Evolutionary conservation across 2,888 invertebrate species (phyloP), one percentile per base, ranked within the genome.

Genomic region (Melanostoma scalare): DNA sequence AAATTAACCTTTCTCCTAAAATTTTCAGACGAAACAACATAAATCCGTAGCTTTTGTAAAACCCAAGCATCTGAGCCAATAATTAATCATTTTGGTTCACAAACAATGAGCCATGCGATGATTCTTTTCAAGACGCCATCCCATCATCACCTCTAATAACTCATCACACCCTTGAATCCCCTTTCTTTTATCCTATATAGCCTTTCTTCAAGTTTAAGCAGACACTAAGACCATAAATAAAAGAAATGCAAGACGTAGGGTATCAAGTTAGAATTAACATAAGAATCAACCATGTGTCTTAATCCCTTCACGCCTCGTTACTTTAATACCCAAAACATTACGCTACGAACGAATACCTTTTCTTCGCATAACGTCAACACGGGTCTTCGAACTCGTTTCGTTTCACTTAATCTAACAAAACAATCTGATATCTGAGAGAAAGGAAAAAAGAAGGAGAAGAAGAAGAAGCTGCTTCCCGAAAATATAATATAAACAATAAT

Each of bases 401-500:
- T 77, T 53, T 58, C 42, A 50, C 38, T 69, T 71, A 75, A 75
- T 80, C 79, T 61, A 36, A 58, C 63, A 20, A 42, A 75, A 53
- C 35, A 60, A 53, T 55, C 46, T 6, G 4, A 6, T 4, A 33
- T 33, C 61, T 46, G 56, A 46, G 8, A 31, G 30, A 42, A 46
- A 33, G 33, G 33, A 48, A 30, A 48, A 61, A 63, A 46, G 44
- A 20, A 5, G 4, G 20, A 20, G 20, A 20, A 20, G 20, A 20
- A 20, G 20, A 20, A 31, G 0, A 36, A 20, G 20, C 48, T 60
- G 20, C 53, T 61, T 46, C 30, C 58, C 46, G 33, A 61, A 68
- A 36, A 58, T 48, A 50, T 35, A 20, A n/a, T 60, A 50, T 50
- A 69, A 67, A 38, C 2, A 38, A 38, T 33, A 33, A 2, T 56